Evolutionary conservation across 1,140 invertebrate species (phyloP).

Genomic region (Lepidurus packardi): DNA sequence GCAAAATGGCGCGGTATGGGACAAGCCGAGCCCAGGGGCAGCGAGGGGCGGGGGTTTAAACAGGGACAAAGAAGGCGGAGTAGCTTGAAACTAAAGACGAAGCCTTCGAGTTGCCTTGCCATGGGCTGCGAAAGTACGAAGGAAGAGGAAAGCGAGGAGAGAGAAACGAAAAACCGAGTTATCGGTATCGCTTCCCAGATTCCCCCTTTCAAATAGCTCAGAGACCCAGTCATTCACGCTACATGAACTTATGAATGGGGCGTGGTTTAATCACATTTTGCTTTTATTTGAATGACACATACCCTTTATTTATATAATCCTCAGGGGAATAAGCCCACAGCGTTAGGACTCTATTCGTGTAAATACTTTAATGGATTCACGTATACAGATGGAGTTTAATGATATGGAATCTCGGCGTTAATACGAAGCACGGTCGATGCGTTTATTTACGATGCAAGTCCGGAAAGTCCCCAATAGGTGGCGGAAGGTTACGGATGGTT

Average conservation of each 20-base stretch:
- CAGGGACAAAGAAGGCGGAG: slow-evolving; percentile 1
- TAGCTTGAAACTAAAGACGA: slow-evolving; percentile 19
- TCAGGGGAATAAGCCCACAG: no score
- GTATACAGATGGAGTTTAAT: no score
- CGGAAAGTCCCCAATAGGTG: not conserved
- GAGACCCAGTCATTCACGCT: slow-evolving; percentile 3
- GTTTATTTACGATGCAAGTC: not conserved
- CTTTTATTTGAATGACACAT: not conserved
- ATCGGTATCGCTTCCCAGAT: not conserved
- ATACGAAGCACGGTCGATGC: not conserved
- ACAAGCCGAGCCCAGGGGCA: not conserved
- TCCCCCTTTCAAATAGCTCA: not conserved
- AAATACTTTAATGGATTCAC: no score
- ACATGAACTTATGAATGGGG: not conserved
- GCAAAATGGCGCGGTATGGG: not conserved
- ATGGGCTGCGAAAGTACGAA: not conserved
- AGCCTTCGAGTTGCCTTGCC: slow-evolving; percentile 17
- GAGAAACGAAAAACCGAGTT: not conserved
- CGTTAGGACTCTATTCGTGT: no score
- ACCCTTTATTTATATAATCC: no score
- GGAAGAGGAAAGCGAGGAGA: not conserved
- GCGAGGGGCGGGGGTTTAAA: not conserved
- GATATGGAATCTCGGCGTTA: no score
- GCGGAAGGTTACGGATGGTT: not conserved
- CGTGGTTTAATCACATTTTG: not conserved